Evolutionary conservation across 2,888 invertebrate species (phyloP), one percentile per base, ranked within the genome.

Genomic region (Timema podura): DNA sequence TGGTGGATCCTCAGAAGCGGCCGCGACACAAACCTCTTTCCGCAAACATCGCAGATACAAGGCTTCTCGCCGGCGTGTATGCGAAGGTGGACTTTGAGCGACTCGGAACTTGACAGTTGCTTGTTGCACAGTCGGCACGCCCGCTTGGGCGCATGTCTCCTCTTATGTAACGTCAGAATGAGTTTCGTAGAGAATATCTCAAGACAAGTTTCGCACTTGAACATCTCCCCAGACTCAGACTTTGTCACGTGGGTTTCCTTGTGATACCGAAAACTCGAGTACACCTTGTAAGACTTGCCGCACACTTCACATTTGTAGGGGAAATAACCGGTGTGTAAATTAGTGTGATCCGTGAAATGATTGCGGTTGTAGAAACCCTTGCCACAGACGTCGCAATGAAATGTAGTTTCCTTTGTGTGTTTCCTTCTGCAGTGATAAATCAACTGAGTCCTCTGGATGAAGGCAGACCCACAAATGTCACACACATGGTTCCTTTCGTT

Each of bases 41-140:
- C 80, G 70, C 81, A 81, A 79, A 81, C 80, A 79, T 45, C 81
- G 77, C 71, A 72, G 6, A 48, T 44, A 11, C 30, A 64, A 6
- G 72, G 70, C 65, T 68, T 67, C 48, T 68, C 70, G 9, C 70
- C 70, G 15, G 71, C 64, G 51, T 72, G 72, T 5, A 57, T 59
- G 11, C 71, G 59, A 44, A 57, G 15, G 30, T 71, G 71, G 44
- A 57, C 44, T 8, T 51, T 64, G 5, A 72, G 61, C 9, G 67
- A 59, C 9, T 77, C n/a, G n/a, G 74, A 73, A 49, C 77, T 77
- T 47, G 78, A 78, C 61, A 80, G 79, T 0, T 75, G 69, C 47
- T 78, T 79, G 8, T 75, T 69, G 64, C 79, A 80, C 6, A 69
- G 45, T 7, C 68, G 51, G 65, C 72, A 72, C 48, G 54, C 51